Evolutionary conservation across 2,113 vertebrate genomes (phyloP), one percentile per base, ranked within the genome.

Genomic region (Anoplopoma fimbria): DNA sequence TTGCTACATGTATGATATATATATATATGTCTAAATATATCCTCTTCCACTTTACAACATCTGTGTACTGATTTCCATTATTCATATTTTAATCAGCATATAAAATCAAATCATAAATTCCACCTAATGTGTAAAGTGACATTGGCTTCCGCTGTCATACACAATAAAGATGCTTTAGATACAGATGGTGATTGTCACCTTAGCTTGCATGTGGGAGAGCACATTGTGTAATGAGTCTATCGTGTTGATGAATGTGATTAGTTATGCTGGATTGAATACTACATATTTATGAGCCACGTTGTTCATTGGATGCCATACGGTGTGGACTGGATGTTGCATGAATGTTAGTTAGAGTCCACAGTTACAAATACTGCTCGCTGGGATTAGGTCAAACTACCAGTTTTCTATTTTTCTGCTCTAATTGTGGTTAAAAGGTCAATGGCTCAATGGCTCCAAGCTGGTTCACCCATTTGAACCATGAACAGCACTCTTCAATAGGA

Each of bases 171-270:
- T 29, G 38, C 31, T 55, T 58, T 34, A 13, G 29, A 60, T 57
- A 47, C 42, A 76, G 60, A 79, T 68, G 53, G 33, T 7, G 55
- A 51, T 27, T 45, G 38, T 83, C 53, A 51, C 55, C 38, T 58
- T 61, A 21, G 65, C 36, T 65, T 67, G 21, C 51, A 21, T 33
- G 15, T 65, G 75, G 62, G 71, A 65, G 73, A 83, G 78, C 27
- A 23, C 12, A 63, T 14, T 33, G 4, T 63, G 29, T 55, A 61
- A 72, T 75, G 34, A 69, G 38, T 72, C 61, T 51, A 36, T 45
- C 68, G 53, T 77, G 51, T 27, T 82, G 38, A 12, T 64, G 49
- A 82, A 69, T 75, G 33, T 33, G 31, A 77, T 89, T 89, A 62
- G 79, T 62, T 40, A 64, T 73, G 62, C 6, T 71, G 63, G 45